Base-by-base conservation (phyloP, 2,113 vertebrate species). In the Pelvicachromis taeniatus region DNA sequence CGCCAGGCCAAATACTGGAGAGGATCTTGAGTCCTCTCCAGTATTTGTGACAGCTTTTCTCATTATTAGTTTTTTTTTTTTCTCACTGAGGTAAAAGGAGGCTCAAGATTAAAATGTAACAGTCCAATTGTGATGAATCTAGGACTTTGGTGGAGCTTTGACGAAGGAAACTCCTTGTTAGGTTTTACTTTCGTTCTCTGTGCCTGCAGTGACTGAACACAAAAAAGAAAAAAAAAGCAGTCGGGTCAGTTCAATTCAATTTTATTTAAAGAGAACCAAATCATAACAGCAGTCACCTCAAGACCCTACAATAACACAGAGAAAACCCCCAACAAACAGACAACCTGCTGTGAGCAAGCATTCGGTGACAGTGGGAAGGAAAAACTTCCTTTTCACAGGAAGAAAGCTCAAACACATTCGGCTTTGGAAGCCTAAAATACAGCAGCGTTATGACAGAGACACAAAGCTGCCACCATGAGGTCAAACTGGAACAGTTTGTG, bases 371-470 rank as follows among this genome's bases (percentile, higher is more conserved):
- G 16, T 61, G 29, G 9, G 58, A 61, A 0, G 58, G 16, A 6
- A 29, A 61, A 0, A 61, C 19, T 33, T 33, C 58, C 33, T 12
- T 33, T 65, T 12, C 21, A 38, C 59, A 13, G 59, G 17, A 1
- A n/a, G 6, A 63, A n/a, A 38, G 59, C 31, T 38, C 35, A n/a
- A 63, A 63, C 0, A 0, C 4, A 2, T 1, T 38, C 0, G 19
- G 59, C 19, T 38, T 65, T 65, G 38, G 12, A 38, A 38, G 33
- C 33, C 59, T 38, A 65, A 33, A 10, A 0, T 63, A 38, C 59
- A 65, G 33, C 59, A 65, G 59, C 59, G 0, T 0, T 65, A 0
- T 7, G 17, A 7, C 59, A 63, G 59, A 63, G 17, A 38, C 0
- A 38, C 6, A 1, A 63, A 35, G 17, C 17, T 35, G 31, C 59